Percentiles rank a stretch among this genome's conserved stretches.
phyloP scores from a whole-genome alignment of 2,888 invertebrate genomes.

The Iselma pallidipennis region DNA sequence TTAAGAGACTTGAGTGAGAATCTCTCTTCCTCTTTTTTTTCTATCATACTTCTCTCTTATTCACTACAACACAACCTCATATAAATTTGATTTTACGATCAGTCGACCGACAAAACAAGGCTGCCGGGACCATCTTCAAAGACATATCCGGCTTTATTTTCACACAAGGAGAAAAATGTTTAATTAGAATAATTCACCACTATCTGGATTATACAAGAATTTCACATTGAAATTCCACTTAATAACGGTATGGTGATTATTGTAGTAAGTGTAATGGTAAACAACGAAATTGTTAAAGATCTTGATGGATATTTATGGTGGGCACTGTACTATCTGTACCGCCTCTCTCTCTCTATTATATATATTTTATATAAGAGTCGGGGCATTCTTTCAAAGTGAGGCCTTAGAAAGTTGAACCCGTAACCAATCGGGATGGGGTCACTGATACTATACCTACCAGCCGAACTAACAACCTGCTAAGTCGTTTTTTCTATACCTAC shows the following conservation, averaged over 20 bases:
- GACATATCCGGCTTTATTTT: too few species aligned
- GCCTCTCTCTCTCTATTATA: too few species aligned
- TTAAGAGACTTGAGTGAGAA: background rate
- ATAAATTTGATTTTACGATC: constrained; percentile 13
- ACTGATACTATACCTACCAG: constrained; percentile 22
- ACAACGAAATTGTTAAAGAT: too few species aligned
- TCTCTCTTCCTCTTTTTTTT: background rate
- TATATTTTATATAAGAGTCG: too few species aligned
- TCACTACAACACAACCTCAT: constrained; percentile 1
- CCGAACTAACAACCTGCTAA: background rate
- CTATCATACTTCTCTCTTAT: too few species aligned
- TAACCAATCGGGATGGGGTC: constrained; percentile 32
- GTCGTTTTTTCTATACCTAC: too few species aligned
- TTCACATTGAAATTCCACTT: too few species aligned
- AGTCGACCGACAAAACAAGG: background rate
- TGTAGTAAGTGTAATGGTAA: too few species aligned
- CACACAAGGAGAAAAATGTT: too few species aligned
- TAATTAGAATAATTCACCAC: too few species aligned
- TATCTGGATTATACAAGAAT: too few species aligned
- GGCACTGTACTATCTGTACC: constrained; percentile 28
- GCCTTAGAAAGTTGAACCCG: constrained; percentile 34
- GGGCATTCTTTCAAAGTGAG: constrained; percentile 8
- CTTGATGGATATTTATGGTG: constrained; percentile 19
- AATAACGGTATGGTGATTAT: background rate
- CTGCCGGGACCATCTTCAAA: too few species aligned